phyloP scores from a whole-genome alignment of 2,888 invertebrate genomes.

The Cylloceria caligata region DNA sequence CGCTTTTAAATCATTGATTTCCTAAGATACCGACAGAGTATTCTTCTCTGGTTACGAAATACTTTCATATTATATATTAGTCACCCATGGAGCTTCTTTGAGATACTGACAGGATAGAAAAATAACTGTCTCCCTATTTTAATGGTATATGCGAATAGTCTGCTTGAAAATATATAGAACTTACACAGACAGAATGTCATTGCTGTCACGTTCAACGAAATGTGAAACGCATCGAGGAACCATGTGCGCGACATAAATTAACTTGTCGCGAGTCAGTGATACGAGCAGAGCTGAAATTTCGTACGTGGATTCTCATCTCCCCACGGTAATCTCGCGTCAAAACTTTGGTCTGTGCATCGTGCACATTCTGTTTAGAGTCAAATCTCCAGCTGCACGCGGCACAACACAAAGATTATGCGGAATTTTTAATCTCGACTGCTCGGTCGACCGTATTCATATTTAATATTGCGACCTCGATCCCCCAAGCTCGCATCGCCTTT shows the following conservation, averaged over 20 bases:
- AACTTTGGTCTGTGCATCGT: conserved; percentile 29
- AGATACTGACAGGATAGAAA: not conserved
- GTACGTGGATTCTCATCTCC: conserved; percentile 43
- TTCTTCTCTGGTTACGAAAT: not conserved
- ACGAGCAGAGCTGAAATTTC: conserved; percentile 27
- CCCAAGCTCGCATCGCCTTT: too few relatives aligned
- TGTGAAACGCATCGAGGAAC: conserved; percentile 36
- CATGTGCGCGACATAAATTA: conserved; percentile 53
- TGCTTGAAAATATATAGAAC: conserved; percentile 15
- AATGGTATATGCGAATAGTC: not conserved
- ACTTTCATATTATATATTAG: not conserved
- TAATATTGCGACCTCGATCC: too few relatives aligned
- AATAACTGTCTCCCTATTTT: not conserved
- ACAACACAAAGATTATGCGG: conserved; percentile 56
- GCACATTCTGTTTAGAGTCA: not conserved
- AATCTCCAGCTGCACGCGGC: conserved; percentile 9
- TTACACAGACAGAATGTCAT: not conserved
- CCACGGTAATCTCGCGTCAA: conserved; percentile 65
- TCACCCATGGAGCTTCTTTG: not conserved
- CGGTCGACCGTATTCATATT: conserved; percentile 61
- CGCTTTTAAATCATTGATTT: not conserved
- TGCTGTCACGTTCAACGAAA: conserved; percentile 44
- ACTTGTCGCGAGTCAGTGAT: conserved; percentile 49
- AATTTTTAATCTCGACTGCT: conserved; percentile 64
- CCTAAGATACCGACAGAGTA: not conserved